Evolutionary conservation across 2,888 invertebrate genomes (phyloP).

Genomic region (Atrina japonica): DNA sequence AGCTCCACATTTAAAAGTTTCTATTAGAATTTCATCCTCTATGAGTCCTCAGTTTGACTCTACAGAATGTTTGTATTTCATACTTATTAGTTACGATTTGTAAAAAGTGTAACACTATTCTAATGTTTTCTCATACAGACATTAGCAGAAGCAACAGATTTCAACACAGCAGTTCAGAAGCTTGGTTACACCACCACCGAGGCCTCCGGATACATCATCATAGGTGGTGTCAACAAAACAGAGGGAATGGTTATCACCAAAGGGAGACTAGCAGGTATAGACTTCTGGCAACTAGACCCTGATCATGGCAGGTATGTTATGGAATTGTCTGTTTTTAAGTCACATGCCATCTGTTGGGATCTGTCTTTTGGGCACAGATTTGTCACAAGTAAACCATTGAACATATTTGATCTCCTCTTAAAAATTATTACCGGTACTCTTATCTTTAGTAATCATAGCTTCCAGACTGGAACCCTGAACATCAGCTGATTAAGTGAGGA

Average conservation of each 20-base stretch:
- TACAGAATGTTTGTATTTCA: too few relatives aligned
- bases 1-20: too few relatives aligned
- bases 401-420: too few relatives aligned
- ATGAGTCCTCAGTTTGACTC: too few relatives aligned
- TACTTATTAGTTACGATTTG: too few relatives aligned
- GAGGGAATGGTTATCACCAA: constrained; percentile 79
- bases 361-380: too few relatives aligned
- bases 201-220: constrained; percentile 78
- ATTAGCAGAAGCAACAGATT: constrained; percentile 56
- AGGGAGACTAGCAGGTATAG: constrained; percentile 59
- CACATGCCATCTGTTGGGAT: too few relatives aligned
- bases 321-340: neutral
- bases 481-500: neutral
- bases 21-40: too few relatives aligned
- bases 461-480: neutral
- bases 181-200: constrained; percentile 72
- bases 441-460: neutral
- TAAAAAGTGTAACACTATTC: too few relatives aligned
- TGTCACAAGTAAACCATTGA: too few relatives aligned
- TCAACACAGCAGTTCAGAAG: constrained; percentile 68
- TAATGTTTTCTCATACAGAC: too few relatives aligned
- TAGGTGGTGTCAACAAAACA: constrained; percentile 74
- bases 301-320: constrained; percentile 26
- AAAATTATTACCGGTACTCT: too few relatives aligned
- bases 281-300: constrained; percentile 69